Evolutionary conservation across 2,797 vertebrate species (phyloP).

Genomic region (Poliocrania exsul): DNA sequence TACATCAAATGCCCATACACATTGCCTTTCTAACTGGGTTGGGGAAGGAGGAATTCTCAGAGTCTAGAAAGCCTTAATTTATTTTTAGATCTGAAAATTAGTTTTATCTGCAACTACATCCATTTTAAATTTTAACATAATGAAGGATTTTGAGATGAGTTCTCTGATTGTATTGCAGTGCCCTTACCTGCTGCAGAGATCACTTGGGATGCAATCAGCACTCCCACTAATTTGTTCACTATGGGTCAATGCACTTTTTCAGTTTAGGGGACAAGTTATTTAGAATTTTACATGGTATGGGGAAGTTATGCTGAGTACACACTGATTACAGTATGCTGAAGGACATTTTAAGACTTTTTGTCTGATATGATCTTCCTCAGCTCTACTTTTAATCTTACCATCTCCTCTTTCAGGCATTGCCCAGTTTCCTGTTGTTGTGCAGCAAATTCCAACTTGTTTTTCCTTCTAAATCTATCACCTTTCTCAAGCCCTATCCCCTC

Average conservation of each 20-base stretch:
- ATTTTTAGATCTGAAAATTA: background rate
- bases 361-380: too few species aligned
- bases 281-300: too few species aligned
- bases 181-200: fast-evolving
- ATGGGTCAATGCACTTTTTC: background rate
- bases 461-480: too few species aligned
- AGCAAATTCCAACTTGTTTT: too few species aligned
- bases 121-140: background rate
- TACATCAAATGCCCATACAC: background rate
- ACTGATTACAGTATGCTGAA: too few species aligned
- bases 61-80: background rate
- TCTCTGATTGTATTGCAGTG: background rate
- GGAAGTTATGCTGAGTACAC: too few species aligned
- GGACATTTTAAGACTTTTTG: too few species aligned
- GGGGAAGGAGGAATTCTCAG: background rate
- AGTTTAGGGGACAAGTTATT: too few species aligned
- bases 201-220: background rate
- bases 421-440: too few species aligned
- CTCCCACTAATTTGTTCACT: background rate
- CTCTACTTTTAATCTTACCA: too few species aligned
- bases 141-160: background rate
- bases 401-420: too few species aligned
- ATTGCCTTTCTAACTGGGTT: background rate
- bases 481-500: too few species aligned
- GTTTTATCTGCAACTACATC: background rate